Evolutionary conservation across 2,888 invertebrate genomes (phyloP).

Genomic region (Saturnia japonica): DNA sequence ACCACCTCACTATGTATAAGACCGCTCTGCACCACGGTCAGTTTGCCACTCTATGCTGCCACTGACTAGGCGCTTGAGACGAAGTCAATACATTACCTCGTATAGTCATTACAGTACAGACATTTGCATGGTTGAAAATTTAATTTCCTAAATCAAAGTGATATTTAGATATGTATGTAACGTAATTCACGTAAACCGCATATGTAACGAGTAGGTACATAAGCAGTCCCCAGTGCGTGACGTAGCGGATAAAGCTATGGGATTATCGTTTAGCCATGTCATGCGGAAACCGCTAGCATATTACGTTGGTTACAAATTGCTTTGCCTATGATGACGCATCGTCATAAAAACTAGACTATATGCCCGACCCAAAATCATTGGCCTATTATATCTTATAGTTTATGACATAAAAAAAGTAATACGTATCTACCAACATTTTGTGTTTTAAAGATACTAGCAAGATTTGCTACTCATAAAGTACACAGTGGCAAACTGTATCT

Average conservation of each 20-base stretch:
- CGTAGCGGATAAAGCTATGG: constrained; percentile 5
- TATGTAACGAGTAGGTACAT: constrained; percentile 26
- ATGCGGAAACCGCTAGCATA: constrained; percentile 11
- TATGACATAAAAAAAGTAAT: neutral
- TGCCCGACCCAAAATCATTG: neutral
- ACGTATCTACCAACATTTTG: neutral
- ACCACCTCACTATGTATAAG: too few relatives aligned
- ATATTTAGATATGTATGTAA: neutral
- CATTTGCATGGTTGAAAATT: too few relatives aligned
- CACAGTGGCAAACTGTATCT: neutral
- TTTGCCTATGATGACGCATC: constrained; percentile 8
- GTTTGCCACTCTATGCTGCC: too few relatives aligned
- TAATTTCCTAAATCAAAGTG: neutral
- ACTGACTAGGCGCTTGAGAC: too few relatives aligned
- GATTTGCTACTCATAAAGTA: neutral
- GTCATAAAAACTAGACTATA: constrained; percentile 12
- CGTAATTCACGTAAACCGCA: constrained; percentile 34
- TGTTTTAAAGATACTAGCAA: neutral
- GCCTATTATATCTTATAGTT: neutral
- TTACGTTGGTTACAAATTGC: constrained; percentile 13
- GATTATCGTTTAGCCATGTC: constrained; percentile 12
- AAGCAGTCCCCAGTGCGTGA: constrained; percentile 14
- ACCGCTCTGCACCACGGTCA: too few relatives aligned
- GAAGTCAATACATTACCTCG: too few relatives aligned
- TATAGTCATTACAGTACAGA: too few relatives aligned